These are phyloP conservation scores for Siderastrea radians DNA, from an alignment of 92 coral and sea anemone species.

Conservation along the genomic window DNA sequence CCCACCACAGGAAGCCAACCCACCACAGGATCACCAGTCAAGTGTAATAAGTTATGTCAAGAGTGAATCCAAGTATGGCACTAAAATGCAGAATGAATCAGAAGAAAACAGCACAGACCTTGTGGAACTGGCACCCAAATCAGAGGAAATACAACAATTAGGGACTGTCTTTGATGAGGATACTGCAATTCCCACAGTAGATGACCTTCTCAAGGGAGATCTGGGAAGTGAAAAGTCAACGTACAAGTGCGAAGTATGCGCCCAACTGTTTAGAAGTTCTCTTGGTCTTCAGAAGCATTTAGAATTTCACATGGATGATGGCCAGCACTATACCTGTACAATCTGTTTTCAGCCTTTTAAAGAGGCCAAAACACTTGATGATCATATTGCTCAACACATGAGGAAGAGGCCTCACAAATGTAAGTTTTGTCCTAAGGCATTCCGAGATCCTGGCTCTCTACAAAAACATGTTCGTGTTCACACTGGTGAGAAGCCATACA, in stretches of 20 bases:
- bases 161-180: conserved; percentile 20
- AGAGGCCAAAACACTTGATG: conserved; percentile 74
- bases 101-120: conserved; percentile 25
- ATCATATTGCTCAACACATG: conserved; percentile 86
- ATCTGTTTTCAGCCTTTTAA: conserved; percentile 86
- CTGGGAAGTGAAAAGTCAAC: conserved; percentile 64
- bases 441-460: conserved; percentile 98
- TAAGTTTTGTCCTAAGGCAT: conserved; percentile 92
- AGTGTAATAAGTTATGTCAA: conserved; percentile 30
- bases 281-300: conserved; percentile 96
- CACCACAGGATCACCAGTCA: conserved; percentile 8
- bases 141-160: conserved; percentile 12
- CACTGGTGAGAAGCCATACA: conserved; percentile 96
- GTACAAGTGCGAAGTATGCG: conserved; percentile 92
- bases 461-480: conserved; percentile 98
- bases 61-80: neutral
- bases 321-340: conserved; percentile 88
- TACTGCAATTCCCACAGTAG: conserved; percentile 37
- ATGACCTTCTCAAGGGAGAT: conserved; percentile 65
- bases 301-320: conserved; percentile 96
- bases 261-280: conserved; percentile 92
- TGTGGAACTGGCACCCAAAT: neutral
- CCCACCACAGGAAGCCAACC: neutral
- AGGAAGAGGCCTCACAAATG: conserved; percentile 96
- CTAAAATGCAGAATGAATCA: neutral